Conservation (phyloP, 2,888 invertebrate genomes). For the Drosophila eohydei region DNA sequence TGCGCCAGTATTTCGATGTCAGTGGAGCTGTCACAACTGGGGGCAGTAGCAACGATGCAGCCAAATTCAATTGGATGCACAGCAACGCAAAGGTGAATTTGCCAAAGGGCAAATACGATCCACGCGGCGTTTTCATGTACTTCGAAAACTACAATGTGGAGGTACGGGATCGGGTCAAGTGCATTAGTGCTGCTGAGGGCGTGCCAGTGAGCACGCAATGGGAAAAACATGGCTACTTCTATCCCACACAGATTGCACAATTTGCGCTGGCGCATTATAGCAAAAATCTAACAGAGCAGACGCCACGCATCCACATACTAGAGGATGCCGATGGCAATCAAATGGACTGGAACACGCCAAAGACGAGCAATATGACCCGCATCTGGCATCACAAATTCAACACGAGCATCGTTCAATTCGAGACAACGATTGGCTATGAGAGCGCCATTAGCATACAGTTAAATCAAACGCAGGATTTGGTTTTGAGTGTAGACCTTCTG, state of each 20-base stretch:
- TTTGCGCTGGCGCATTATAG: constrained; percentile 99
- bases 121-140: constrained; percentile 96
- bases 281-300: constrained; percentile 94
- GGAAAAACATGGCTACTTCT: constrained; percentile 97
- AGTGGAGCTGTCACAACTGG: constrained; percentile 90
- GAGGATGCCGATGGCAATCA: constrained; percentile 91
- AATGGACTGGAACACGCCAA: constrained; percentile 91
- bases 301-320: constrained; percentile 89
- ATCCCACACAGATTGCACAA: constrained; percentile 99
- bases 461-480: constrained; percentile 87
- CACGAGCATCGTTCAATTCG: constrained; percentile 89
- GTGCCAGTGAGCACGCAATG: constrained; percentile 98
- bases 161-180: constrained; percentile 96
- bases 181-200: constrained; percentile 96
- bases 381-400: constrained; percentile 87
- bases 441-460: constrained; percentile 89
- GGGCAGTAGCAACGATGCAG: constrained; percentile 79
- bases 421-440: constrained; percentile 89
- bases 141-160: constrained; percentile 99
- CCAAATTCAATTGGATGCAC: constrained; percentile 97
- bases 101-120: constrained; percentile 95
- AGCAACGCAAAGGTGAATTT: constrained; percentile 96
- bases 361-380: constrained; percentile 88
- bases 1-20: constrained; percentile 97
- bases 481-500: constrained; percentile 90